Evolutionary conservation across 2,888 invertebrate species (phyloP), one percentile per base, ranked within the genome.

Genomic region (Pseudoips prasinana): DNA sequence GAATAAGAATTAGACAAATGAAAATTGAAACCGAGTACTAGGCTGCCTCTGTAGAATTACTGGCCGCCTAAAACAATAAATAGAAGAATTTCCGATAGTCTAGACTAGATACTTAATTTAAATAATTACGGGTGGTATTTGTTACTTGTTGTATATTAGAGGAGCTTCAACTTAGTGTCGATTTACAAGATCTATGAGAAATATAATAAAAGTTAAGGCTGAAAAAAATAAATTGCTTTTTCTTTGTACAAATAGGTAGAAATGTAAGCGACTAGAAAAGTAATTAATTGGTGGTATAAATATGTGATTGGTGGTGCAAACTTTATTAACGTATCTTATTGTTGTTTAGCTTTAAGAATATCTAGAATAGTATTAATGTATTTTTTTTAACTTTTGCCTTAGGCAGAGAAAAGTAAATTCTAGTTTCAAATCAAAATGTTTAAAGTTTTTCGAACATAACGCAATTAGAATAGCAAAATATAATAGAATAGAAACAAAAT

Each of bases 281-380:
- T 58, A 62, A n/a, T n/a, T n/a, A 18, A 61, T 66, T 75, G 75
- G 73, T 76, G 77, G 74, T 73, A 67, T 59, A 63, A 62, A 20
- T 56, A 58, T 74, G 70, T 78, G 60, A 82, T 79, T 85, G 88
- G 88, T 88, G 88, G 88, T 88, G 88, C 88, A 87, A 88, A 83
- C 85, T 87, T 84, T 60, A 59, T 80, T 76, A 75, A 60, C 66
- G 68, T 71, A 70, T 50, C n/a, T 71, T 67, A 69, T 56, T 68
- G 63, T 73, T 75, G 64, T 73, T 65, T 84, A 84, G 74, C 55
- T 65, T 63, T 86, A 82, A 84, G 80, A 70, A 36, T 46, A 46
- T 26, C 29, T 67, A 67, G 65, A 44, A 57, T 62, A 66, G 63
- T 48, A 50, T 45, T 47, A 46, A 33, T 49, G 50, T n/a, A 72